Percentiles rank a stretch among this genome's conserved stretches.
Evolutionary conservation across 2,888 invertebrate species (phyloP).

Genomic region (Coelogynopora nodosa): DNA sequence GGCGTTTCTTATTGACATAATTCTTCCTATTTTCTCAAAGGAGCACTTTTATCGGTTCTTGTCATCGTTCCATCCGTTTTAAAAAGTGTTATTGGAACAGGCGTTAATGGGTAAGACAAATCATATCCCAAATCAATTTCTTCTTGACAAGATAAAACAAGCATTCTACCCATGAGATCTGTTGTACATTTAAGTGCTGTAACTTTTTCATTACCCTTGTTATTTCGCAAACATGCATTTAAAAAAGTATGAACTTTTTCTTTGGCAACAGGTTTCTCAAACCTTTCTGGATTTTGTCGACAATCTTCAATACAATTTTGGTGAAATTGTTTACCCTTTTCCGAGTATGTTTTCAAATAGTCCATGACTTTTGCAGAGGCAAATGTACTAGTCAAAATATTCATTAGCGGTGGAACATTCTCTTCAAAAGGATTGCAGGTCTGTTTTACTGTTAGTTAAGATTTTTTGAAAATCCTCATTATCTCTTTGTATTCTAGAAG

Average conservation of each 20-base stretch:
- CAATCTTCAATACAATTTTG: background rate
- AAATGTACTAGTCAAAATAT: background rate
- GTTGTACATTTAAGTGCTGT: background rate
- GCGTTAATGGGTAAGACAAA: too few species aligned
- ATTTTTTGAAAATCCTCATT: background rate
- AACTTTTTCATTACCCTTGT: background rate
- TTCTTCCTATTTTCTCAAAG: background rate
- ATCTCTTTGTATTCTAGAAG: background rate
- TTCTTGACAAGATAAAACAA: too few species aligned
- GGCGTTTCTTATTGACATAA: background rate
- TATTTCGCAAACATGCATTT: background rate
- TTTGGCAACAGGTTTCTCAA: background rate
- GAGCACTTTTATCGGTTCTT: background rate
- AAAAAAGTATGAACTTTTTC: background rate
- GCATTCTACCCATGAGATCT: background rate
- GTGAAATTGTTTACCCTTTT: background rate
- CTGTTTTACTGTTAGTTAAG: background rate
- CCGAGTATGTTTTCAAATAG: background rate
- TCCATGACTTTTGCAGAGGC: background rate
- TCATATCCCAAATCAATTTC: too few species aligned
- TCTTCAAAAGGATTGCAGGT: background rate
- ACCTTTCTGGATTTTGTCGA: background rate
- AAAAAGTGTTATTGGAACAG: background rate
- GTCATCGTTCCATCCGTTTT: background rate
- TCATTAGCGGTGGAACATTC: background rate